Base-by-base conservation (phyloP, 2,888 invertebrate species). In the Diogma glabrata region DNA sequence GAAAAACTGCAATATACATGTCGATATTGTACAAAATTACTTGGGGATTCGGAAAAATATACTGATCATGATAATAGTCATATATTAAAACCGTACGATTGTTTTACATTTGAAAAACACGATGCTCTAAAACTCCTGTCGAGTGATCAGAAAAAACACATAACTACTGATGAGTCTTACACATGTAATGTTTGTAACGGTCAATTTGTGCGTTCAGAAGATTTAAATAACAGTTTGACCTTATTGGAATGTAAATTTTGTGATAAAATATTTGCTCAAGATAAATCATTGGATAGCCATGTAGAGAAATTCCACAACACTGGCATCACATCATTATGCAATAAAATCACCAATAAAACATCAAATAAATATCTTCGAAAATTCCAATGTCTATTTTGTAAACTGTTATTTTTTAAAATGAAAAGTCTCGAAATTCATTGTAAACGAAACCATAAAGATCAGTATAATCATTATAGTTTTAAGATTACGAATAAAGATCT, bases 381-480 rank as follows among this genome's bases (percentile, higher is more conserved):
- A 12, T 54, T 43, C 46, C 28, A 40, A 17, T 55, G 55, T 46
- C 36, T 43, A 5, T 17, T 51, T 7, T 56, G 56, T 47, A 16
- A 47, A 4, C 19, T 56, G 20, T n/a, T 23, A 4, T 56, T 56
- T 51, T 43, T 56, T 2, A 48, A 50, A 43, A 40, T 22, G 3
- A 48, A 40, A 10, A 55, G 51, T 19, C 24, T 56, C 20, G 47
- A 50, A 26, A 53, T 56, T n/a, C 56, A 56, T 38, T 53, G 47
- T 26, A 50, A 51, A 43, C 24, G 55, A 2, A 55, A 52, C 47
- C 55, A 56, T 14, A 17, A 20, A 7, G 49, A 26, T 2, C 28
- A 43, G 12, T 49, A 48, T 23, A 16, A 48, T 4, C 7, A 36
- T 12, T 8, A 36, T 24, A 24, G 6, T 24, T 24, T 24, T 4